Percentiles rank a stretch among this genome's conserved stretches.
phyloP scores from a whole-genome alignment of 2,113 vertebrate genomes.

The Zosterops hypoxanthus region DNA sequence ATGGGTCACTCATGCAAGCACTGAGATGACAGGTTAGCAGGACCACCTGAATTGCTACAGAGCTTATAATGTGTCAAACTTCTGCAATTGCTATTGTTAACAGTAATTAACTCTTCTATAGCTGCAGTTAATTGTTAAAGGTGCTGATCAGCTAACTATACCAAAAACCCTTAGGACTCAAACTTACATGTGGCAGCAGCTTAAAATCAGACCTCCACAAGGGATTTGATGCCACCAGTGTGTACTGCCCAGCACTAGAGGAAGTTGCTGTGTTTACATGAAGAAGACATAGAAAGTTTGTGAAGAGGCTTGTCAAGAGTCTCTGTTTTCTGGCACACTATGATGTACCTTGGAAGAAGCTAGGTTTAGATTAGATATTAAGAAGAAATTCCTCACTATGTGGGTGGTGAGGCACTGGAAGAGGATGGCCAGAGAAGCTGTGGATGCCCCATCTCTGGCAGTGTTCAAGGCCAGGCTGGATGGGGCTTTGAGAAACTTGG shows the following conservation, averaged over 20 bases:
- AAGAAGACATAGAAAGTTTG: not conserved
- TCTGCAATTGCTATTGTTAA: not conserved
- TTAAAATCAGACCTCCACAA: not conserved
- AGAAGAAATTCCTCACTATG: not conserved
- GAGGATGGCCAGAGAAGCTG: not conserved
- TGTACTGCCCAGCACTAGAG: not conserved
- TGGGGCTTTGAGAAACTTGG: not conserved
- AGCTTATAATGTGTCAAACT: rapidly evolving
- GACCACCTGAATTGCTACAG: not conserved
- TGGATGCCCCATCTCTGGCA: not conserved
- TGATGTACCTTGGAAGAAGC: not conserved
- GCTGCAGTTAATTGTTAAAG: not conserved
- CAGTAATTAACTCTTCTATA: not conserved
- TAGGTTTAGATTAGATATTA: not conserved
- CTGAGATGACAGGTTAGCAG: not conserved
- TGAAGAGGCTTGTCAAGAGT: not conserved
- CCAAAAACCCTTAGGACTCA: not conserved
- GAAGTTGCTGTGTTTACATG: not conserved
- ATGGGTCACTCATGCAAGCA: not conserved
- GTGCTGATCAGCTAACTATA: not conserved
- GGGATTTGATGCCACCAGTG: not conserved
- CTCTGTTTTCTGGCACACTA: not conserved
- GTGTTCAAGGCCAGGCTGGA: not conserved
- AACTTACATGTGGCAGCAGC: not conserved
- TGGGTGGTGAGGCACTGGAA: not conserved